Evolutionary conservation across 2,797 vertebrate genomes (phyloP), one percentile per base, ranked within the genome.

Genomic region (Hybognathus amarus): DNA sequence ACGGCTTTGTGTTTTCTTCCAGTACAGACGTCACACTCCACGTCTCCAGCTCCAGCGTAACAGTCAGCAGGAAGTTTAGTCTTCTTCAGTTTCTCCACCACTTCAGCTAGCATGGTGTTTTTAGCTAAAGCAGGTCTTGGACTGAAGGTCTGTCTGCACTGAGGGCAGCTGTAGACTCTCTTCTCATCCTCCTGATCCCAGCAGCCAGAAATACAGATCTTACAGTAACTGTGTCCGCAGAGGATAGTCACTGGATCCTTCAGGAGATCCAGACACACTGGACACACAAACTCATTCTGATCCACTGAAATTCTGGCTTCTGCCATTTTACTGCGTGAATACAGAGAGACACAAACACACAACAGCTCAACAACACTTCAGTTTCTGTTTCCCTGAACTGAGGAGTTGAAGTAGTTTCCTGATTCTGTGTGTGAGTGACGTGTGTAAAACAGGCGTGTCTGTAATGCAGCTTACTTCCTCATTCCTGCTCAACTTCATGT

Each of bases 191-290:
- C 47, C 47, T 50, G 47, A 18, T 50, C 47, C 47, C 47, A 50
- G 47, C 47, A 50, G 47, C 0, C 47, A 2, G 17, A 7, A 50
- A 50, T 50, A 50, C 47, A 50, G 47, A 6, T 50, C 47, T 50
- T 50, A 50, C 47, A 50, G 47, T 50, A 50, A 50, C 47, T 50
- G 17, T 50, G 47, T 50, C 47, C 47, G 1, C 47, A 50, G 47
- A 0, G 6, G 0, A 18, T 18, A 0, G 63, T 0, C 20, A 68
- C 36, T 38, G 66, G 66, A 3, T 68, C 10, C 10, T n/a, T 68
- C 10, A 68, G 20, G 33, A 68, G 18, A 68, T 38, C 11, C n/a
- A 70, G n/a, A 70, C 36, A 70, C 40, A 70, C 40, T 45, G 22
- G 22, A 69, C 67, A 45, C 0, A 2, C 15, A 3, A 69, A 69